phyloP scores from a whole-genome alignment of 37 sponge, comb jelly and placozoan species.

The Chondrilla cf. caribensis region DNA sequence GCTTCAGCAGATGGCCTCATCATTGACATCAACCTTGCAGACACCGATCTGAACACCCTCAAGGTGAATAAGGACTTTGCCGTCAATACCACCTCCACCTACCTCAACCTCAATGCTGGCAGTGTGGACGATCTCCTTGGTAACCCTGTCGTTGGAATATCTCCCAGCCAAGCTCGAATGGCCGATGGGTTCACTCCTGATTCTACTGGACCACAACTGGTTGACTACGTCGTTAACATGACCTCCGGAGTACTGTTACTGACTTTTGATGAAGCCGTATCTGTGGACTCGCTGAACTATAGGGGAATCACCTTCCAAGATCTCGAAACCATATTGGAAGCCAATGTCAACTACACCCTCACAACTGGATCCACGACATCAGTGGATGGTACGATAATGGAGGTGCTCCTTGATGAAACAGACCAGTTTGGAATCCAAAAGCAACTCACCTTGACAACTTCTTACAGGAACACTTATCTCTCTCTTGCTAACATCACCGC shows the following conservation, averaged over 20 bases:
- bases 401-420: constrained; percentile 27
- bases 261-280: constrained; percentile 69
- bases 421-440: constrained; percentile 62
- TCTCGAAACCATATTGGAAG: constrained; percentile 11
- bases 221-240: constrained; percentile 59
- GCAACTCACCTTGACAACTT: constrained; percentile 45
- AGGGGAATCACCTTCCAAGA: constrained; percentile 58
- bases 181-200: constrained; percentile 55
- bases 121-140: constrained; percentile 59
- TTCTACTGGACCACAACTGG: constrained; percentile 59
- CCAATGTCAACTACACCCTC: constrained; percentile 32
- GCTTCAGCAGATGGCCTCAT: constrained; percentile 65
- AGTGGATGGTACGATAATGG: constrained; percentile 38
- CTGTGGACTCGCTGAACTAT: constrained; percentile 22
- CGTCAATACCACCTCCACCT: constrained; percentile 28
- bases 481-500: constrained; percentile 29
- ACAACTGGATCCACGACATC: constrained; percentile 37
- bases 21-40: constrained; percentile 38
- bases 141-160: constrained; percentile 46
- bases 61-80: constrained; percentile 59
- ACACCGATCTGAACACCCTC: constrained; percentile 71
- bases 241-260: constrained; percentile 38
- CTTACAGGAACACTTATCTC: constrained; percentile 45
- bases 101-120: constrained; percentile 34
- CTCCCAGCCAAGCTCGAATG: background rate